A percentile compares a stretch with the other conserved stretches of the same genome.
phyloP scores from a whole-genome alignment of 2,113 vertebrate species.

The Australoheros scitulus region DNA sequence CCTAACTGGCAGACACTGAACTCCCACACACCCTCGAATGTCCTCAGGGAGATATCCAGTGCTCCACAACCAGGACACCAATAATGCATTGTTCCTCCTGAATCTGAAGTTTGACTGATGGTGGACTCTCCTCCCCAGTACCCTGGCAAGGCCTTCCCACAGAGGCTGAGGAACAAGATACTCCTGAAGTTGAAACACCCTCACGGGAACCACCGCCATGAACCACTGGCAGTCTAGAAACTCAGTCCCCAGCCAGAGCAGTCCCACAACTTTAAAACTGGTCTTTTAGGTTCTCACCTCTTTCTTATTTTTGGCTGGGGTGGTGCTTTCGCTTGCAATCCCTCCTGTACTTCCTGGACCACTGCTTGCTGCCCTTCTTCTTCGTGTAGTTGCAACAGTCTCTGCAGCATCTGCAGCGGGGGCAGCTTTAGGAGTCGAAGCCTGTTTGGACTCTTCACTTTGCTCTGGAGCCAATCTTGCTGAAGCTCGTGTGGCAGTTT shows the following conservation, averaged over 20 bases:
- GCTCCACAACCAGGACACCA: neutral
- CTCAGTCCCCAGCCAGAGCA: neutral
- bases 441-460: neutral
- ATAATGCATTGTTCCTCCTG: too few species aligned
- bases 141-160: neutral
- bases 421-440: neutral
- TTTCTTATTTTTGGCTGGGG: neutral
- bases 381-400: fast-evolving
- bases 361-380: neutral
- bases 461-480: slow-evolving; percentile 1
- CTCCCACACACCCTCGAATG: too few species aligned
- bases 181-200: neutral
- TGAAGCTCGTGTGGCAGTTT: neutral
- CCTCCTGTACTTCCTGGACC: neutral
- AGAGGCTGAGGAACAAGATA: neutral
- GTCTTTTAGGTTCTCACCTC: slow-evolving; percentile 12
- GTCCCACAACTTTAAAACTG: neutral
- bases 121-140: neutral
- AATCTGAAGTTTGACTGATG: neutral
- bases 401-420: neutral
- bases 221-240: neutral
- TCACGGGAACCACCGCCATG: neutral
- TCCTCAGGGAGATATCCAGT: neutral
- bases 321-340: fast-evolving
- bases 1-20: neutral